A percentile compares a stretch with the other conserved stretches of the same genome.
These are phyloP conservation scores for Hermaeophaga mercurialis DNA, from an alignment of 2,888 invertebrate species.

Conservation along the genomic window DNA sequence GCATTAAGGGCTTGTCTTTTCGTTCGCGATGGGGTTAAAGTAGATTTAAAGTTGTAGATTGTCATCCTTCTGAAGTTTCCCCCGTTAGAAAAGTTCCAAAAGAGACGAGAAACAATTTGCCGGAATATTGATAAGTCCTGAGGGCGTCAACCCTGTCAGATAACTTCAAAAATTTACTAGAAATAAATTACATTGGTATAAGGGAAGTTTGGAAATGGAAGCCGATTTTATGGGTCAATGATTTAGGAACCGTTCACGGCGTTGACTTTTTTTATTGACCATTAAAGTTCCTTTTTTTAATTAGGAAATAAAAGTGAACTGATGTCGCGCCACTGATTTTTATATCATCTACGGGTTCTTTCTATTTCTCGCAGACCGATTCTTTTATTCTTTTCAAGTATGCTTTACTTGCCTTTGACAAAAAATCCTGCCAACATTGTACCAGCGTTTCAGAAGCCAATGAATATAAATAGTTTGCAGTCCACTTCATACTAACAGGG, in stretches of 20 bases:
- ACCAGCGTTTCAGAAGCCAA: slow-evolving; percentile 5
- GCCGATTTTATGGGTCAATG: neutral
- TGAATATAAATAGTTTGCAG: slow-evolving; percentile 3
- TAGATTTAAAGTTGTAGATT: slow-evolving; percentile 19
- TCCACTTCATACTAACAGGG: neutral
- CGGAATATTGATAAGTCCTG: slow-evolving; percentile 11
- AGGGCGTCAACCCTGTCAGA: neutral
- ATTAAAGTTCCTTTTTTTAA: no score
- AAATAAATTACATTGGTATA: slow-evolving; percentile 7
- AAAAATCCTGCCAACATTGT: slow-evolving; percentile 10
- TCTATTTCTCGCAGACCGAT: slow-evolving; percentile 2
- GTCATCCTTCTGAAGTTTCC: slow-evolving; percentile 6
- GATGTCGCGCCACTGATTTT: no score
- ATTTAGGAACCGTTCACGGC: neutral
- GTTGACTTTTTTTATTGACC: no score
- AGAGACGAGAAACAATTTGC: slow-evolving; percentile 7
- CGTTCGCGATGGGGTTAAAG: slow-evolving; percentile 7
- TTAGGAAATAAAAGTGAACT: no score
- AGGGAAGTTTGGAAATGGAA: neutral
- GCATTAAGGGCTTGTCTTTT: slow-evolving; percentile 2
- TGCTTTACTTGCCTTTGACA: slow-evolving; percentile 7
- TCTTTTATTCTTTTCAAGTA: slow-evolving; percentile 14
- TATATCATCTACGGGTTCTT: slow-evolving; percentile 4
- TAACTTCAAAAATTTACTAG: slow-evolving; percentile 11
- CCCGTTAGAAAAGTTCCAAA: slow-evolving; percentile 10